Evolutionary conservation across 2,113 vertebrate species (phyloP), one percentile per base, ranked within the genome.

Genomic region (Podiceps cristatus): DNA sequence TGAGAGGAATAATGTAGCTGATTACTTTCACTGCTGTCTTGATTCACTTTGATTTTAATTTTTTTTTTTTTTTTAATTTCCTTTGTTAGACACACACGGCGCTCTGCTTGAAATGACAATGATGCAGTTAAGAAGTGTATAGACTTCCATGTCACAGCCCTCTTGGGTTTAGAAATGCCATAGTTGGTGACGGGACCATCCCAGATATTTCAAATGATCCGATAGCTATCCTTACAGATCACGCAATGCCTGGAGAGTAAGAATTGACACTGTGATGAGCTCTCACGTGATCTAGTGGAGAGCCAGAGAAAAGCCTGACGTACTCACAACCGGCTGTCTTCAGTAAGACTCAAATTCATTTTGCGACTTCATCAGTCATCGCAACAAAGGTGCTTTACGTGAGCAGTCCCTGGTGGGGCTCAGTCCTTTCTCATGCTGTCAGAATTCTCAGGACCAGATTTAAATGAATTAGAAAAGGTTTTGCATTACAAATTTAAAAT

Each of bases 171-270:
- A 23, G 19, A n/a, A 80, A 27, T 10, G 1, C 45, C 49, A 5
- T 0, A 20, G 53, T 1, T 53, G 50, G 8, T 13, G 18, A 13
- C 1, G 3, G 40, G n/a, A 45, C 5, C 45, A 23, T 5, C 52
- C 44, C 62, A 40, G 14, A 24, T 14, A 33, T 16, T 53, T 13
- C 5, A 47, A 22, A 6, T 7, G 8, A 40, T 22, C 55, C 31
- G 2, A 11, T 56, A 13, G n/a, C 7, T 28, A 44, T 42, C 60
- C 45, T 23, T 64, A 59, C 10, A 44, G 44, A 17, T 44, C n/a
- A 25, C 78, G 47, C 22, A 35, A 11, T 11, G 13, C 55, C 42
- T 16, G 10, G 1, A 72, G 47, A 71, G 28, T 27, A 58, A 31
- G 20, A 35, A 58, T 2, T 18, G 31, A 80, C 33, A 25, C 28